Percentiles rank a stretch among this genome's conserved stretches.
Conservation (phyloP, 2,888 invertebrate genomes). For the Drosophila vallismaia region DNA sequence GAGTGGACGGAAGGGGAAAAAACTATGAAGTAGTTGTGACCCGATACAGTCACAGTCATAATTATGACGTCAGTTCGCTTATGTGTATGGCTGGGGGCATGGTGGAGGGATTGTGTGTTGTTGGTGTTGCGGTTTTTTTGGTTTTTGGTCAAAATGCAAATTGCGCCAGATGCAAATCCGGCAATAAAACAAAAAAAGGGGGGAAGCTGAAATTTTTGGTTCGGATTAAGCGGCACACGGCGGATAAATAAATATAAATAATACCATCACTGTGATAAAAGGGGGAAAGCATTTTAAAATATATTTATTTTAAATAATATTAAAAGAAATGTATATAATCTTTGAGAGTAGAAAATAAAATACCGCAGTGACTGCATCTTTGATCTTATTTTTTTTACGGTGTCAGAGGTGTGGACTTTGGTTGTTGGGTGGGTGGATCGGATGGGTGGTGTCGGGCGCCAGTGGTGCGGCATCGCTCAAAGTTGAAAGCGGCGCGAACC, state of each 20-base stretch:
- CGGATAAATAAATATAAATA: slow-evolving; percentile 5
- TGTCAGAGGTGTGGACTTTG: not conserved
- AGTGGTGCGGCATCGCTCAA: slow-evolving; percentile 61
- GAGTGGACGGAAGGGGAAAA: not conserved
- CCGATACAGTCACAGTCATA: slow-evolving; percentile 34
- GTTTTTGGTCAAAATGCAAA: slow-evolving; percentile 33
- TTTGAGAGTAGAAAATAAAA: not conserved
- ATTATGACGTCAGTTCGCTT: slow-evolving; percentile 65
- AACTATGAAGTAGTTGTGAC: slow-evolving; percentile 48
- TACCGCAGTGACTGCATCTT: not conserved
- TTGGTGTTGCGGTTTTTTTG: slow-evolving; percentile 45
- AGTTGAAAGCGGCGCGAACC: slow-evolving; percentile 44
- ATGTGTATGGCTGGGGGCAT: slow-evolving; percentile 4
- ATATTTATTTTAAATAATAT: not conserved
- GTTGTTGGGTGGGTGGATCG: not conserved
- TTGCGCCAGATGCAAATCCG: slow-evolving; percentile 61
- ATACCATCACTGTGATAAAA: not conserved
- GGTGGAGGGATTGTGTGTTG: slow-evolving; percentile 1
- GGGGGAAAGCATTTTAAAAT: not conserved
- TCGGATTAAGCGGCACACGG: slow-evolving; percentile 47
- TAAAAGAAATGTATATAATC: not conserved
- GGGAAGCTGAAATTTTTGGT: slow-evolving; percentile 12
- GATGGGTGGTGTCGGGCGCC: slow-evolving; percentile 55
- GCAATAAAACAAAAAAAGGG: slow-evolving; percentile 7
- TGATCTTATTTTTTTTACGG: slow-evolving; percentile 3